Conservation (phyloP, 2,888 invertebrate genomes). For the Melanotus villosus region DNA sequence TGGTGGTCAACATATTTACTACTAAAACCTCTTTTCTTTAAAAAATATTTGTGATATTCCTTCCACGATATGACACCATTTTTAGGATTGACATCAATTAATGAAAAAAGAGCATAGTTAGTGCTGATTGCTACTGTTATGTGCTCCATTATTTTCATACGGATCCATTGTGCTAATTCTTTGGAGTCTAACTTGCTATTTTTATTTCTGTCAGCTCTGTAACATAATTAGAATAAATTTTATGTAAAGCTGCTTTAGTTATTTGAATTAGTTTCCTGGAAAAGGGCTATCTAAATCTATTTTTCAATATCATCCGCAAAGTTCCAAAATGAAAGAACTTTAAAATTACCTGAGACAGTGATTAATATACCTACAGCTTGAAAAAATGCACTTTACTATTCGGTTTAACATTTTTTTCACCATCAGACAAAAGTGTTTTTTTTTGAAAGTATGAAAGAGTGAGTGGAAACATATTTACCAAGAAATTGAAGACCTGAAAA, state of each 20-base stretch:
- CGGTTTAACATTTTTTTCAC: no score
- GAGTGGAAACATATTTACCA: no score
- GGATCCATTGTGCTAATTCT: conserved; percentile 78
- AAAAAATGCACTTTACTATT: no score
- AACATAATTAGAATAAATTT: conserved; percentile 48
- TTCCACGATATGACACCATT: conserved; percentile 84
- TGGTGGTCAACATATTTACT: conserved; percentile 77
- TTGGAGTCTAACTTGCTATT: conserved; percentile 73
- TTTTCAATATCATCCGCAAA: no score
- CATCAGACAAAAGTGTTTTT: no score
- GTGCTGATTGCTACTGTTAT: conserved; percentile 77
- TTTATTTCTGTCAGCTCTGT: conserved; percentile 74
- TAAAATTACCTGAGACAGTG: no score
- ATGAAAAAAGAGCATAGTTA: conserved; percentile 77
- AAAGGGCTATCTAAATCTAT: no score
- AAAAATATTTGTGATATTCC: conserved; percentile 83
- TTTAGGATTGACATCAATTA: conserved; percentile 77
- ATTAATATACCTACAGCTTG: no score
- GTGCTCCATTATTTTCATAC: conserved; percentile 78
- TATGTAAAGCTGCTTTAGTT: neutral
- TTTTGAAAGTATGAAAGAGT: no score
- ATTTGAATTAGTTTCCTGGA: no score
- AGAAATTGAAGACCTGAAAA: no score
- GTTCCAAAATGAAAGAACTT: no score
- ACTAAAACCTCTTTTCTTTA: conserved; percentile 78